Evolutionary conservation across 2,113 vertebrate species (phyloP), one percentile per base, ranked within the genome.

Genomic region (Coptodon rendalli): DNA sequence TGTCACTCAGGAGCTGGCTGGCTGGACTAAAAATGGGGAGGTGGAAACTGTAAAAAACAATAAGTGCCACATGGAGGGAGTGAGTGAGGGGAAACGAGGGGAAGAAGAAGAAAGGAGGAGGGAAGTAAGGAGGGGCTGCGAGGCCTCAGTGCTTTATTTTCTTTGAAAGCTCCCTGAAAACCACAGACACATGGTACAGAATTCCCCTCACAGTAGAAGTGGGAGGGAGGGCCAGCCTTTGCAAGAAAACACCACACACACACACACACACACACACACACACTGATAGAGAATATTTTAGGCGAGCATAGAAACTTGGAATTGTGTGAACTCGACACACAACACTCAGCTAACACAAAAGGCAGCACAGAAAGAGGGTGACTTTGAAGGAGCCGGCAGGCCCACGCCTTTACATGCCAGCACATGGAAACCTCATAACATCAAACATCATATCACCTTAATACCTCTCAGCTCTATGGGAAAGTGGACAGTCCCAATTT

Each of bases 91-190:
- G 89, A 91, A 87, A 82, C 12, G 48, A 87, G 93, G 53, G 82
- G 80, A 19, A 48, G 83, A 63, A 78, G 82, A 45, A 86, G 78
- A 22, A 53, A 52, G 43, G 76, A 22, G 34, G 34, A 45, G 71
- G 71, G 83, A 38, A 48, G 84, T 87, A 73, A 48, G 29, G 78
- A 83, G 89, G 53, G 81, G 54, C 81, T 90, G 85, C 81, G 89
- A 93, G 94, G 94, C 93, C 94, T 95, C 93, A 91, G 80, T 86
- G 90, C 91, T 94, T 94, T 95, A 92, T 95, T 95, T 94, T 95
- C 89, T 93, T 94, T 94, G 92, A 96, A 93, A 96, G 94, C 95
- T 96, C 95, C 93, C 92, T 95, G 92, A 95, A 95, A 96, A 94
- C 93, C 95, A 48, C 93, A 90, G 93, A 95, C 95, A 96, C 96